These are phyloP conservation scores for Alouatta palliata DNA, from an alignment of 2,113 vertebrate species.

Conservation along the genomic window DNA sequence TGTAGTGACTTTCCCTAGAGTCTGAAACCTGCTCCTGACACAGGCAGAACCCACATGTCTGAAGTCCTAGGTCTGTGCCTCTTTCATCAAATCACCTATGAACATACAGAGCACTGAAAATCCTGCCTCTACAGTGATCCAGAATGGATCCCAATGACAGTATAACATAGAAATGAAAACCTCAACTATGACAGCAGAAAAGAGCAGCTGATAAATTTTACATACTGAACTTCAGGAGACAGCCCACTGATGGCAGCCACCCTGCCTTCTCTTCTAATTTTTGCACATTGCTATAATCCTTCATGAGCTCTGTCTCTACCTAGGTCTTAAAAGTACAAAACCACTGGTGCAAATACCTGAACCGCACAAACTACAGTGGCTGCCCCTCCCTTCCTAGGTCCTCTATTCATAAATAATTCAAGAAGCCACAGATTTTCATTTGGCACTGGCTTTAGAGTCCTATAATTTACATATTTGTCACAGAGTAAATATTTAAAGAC, in stretches of 20 bases:
- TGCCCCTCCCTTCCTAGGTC: rapidly evolving
- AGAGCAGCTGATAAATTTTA: neutral
- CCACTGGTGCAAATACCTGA: neutral
- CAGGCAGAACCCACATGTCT: rapidly evolving
- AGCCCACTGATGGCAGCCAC: rapidly evolving
- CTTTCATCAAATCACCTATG: neutral
- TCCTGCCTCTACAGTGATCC: rapidly evolving
- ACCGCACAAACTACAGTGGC: rapidly evolving
- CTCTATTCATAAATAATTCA: neutral
- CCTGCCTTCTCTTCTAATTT: neutral
- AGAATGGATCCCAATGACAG: rapidly evolving
- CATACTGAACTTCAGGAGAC: rapidly evolving
- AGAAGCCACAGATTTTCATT: neutral
- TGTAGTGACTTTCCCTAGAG: neutral
- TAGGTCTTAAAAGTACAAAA: neutral
- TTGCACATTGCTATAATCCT: neutral
- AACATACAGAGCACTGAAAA: neutral
- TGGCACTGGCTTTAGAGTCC: neutral
- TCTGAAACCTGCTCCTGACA: neutral
- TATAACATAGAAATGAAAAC: neutral
- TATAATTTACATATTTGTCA: neutral
- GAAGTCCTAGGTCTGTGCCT: neutral
- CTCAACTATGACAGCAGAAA: neutral
- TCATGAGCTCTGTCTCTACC: neutral
- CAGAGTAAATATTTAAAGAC: neutral